Conservation (phyloP, 2,888 invertebrate species). For the Thereva unica region DNA sequence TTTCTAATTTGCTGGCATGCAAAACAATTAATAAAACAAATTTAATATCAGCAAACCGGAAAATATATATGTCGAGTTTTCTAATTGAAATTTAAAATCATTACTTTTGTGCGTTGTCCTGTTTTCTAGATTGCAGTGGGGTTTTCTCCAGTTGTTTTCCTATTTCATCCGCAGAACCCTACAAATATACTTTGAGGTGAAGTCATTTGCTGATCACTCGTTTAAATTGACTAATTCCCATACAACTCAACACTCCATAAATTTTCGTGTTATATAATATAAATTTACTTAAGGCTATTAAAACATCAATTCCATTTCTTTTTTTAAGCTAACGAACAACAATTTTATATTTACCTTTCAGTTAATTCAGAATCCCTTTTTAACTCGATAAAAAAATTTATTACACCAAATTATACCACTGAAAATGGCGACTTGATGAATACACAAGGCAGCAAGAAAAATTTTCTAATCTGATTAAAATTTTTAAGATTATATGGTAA, state of each 20-base stretch:
- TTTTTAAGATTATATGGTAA: too few species aligned
- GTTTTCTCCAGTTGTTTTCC: slow-evolving; percentile 11
- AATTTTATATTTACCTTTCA: not conserved
- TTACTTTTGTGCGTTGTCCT: slow-evolving; percentile 26
- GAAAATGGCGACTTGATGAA: too few species aligned
- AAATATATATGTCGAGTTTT: slow-evolving; percentile 20
- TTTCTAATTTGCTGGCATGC: slow-evolving; percentile 24
- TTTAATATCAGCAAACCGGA: slow-evolving; percentile 22
- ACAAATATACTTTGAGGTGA: slow-evolving; percentile 31
- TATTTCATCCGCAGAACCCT: slow-evolving; percentile 14
- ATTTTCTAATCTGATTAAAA: too few species aligned
- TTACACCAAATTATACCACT: too few species aligned
- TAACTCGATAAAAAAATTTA: too few species aligned
- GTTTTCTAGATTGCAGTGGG: slow-evolving; percentile 6
- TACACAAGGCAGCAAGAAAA: too few species aligned
- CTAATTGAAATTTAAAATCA: slow-evolving; percentile 24
- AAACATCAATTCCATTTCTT: slow-evolving; percentile 33
- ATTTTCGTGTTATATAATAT: slow-evolving; percentile 18
- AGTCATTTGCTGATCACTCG: slow-evolving; percentile 18
- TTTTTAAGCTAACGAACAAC: not conserved
- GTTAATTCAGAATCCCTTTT: too few species aligned
- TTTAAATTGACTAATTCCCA: slow-evolving; percentile 25
- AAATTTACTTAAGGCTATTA: slow-evolving; percentile 7
- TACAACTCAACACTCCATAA: slow-evolving; percentile 16
- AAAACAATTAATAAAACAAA: not conserved